These are phyloP conservation scores for Lepidocyrtinus sp. DNA, from an alignment of 2,888 invertebrate genomes.

Conservation along the genomic window DNA sequence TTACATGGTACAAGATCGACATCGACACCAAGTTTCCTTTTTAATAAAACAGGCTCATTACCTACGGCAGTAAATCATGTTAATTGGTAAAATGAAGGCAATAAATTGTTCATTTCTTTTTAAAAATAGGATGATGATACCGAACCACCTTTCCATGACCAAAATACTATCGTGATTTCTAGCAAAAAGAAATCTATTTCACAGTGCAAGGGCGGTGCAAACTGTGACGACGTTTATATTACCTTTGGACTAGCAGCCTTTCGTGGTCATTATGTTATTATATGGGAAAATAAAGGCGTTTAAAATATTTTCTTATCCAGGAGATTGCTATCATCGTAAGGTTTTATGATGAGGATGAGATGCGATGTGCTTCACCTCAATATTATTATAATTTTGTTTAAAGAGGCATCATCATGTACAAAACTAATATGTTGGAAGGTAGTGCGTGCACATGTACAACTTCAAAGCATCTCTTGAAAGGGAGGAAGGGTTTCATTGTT, in stretches of 20 bases:
- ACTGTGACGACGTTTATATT: constrained; percentile 5
- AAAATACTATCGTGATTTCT: not conserved
- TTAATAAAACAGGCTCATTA: constrained; percentile 23
- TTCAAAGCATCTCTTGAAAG: too few species aligned
- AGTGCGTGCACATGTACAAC: constrained; percentile 35
- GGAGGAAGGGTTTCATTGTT: constrained; percentile 31
- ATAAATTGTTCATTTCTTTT: constrained; percentile 40
- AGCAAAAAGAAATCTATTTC: not conserved
- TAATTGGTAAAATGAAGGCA: constrained; percentile 57
- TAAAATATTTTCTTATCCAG: not conserved
- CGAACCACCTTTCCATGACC: not conserved
- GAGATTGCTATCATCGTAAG: constrained; percentile 1
- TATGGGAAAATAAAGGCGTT: not conserved
- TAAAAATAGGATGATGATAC: constrained; percentile 8
- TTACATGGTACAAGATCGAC: constrained; percentile 6
- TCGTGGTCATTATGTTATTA: not conserved
- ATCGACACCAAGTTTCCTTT: constrained; percentile 22
- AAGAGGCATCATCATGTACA: not conserved
- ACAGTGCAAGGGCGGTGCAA: not conserved
- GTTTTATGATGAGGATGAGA: constrained; percentile 7
- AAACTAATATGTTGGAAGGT: not conserved
- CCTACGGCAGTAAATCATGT: constrained; percentile 44
- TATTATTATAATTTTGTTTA: not conserved
- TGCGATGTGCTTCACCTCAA: constrained; percentile 10
- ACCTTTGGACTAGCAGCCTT: not conserved